phyloP scores from a whole-genome alignment of 2,888 invertebrate genomes.

The Eudemis profundana region DNA sequence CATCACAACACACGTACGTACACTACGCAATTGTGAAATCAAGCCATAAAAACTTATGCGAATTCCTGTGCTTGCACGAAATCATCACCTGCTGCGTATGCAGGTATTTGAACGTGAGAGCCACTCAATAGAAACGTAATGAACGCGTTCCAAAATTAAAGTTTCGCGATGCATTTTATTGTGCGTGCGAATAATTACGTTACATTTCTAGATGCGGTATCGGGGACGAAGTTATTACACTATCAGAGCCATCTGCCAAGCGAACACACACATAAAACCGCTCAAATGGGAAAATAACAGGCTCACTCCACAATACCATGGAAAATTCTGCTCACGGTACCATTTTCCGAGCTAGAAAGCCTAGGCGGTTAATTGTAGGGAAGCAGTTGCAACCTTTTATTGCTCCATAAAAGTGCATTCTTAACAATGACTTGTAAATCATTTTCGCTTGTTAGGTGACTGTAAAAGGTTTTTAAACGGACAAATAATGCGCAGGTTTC shows the following conservation, averaged over 20 bases:
- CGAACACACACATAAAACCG: constrained; percentile 77
- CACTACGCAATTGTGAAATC: constrained; percentile 49
- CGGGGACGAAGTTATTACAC: constrained; percentile 68
- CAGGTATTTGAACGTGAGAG: constrained; percentile 23
- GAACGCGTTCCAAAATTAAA: constrained; percentile 40
- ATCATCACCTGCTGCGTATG: constrained; percentile 3
- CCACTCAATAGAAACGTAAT: constrained; percentile 41
- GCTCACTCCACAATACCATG: constrained; percentile 78
- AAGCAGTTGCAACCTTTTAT: constrained; percentile 60
- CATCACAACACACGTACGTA: constrained; percentile 46
- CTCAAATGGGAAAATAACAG: constrained; percentile 85
- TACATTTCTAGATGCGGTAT: constrained; percentile 75
- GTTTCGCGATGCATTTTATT: constrained; percentile 57
- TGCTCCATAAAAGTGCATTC: constrained; percentile 50
- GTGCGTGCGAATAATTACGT: constrained; percentile 82
- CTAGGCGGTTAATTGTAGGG: constrained; percentile 64
- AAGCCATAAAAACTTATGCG: constrained; percentile 41
- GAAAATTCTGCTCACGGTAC: constrained; percentile 69
- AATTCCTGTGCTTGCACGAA: constrained; percentile 20
- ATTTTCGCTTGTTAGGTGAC: constrained; percentile 45
- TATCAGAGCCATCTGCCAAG: constrained; percentile 77
- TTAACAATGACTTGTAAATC: constrained; percentile 53
- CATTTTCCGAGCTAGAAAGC: constrained; percentile 77
- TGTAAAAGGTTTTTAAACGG: constrained; percentile 9
- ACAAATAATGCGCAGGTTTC: constrained; percentile 17